Evolutionary conservation across 2,888 invertebrate species (phyloP).

Genomic region (Timema podura): DNA sequence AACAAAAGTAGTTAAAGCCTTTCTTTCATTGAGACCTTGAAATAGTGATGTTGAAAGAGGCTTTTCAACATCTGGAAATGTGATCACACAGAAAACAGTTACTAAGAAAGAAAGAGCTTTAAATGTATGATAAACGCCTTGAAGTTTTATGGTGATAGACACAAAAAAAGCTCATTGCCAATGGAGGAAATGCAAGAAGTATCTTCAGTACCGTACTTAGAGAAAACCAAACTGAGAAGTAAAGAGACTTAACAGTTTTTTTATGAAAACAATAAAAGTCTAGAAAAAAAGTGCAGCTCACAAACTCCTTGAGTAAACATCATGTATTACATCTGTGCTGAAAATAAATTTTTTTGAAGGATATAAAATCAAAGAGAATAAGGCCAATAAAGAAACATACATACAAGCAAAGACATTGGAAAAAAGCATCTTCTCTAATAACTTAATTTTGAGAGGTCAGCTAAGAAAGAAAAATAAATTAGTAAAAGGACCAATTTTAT

Average conservation of each 20-base stretch:
- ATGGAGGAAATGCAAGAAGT: constrained; percentile 1
- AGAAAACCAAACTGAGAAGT: constrained; percentile 1
- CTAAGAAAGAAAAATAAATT: background rate
- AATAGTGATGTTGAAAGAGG: constrained; percentile 13
- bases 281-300: background rate
- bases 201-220: background rate
- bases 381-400: background rate
- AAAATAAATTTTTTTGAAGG: background rate
- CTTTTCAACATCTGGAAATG: constrained; percentile 9
- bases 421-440: background rate
- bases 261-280: constrained; percentile 10
- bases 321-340: background rate
- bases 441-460: background rate
- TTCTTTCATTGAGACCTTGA: background rate
- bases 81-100: too few species aligned
- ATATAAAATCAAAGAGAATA: background rate
- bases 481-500: too few species aligned
- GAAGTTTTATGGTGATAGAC: background rate
- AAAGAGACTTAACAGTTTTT: constrained; percentile 6
- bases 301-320: constrained; percentile 4
- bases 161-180: background rate
- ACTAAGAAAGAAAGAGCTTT: constrained; percentile 10
- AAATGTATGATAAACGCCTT: constrained; percentile 3
- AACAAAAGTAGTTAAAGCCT: background rate
- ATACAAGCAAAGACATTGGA: background rate